Conservation (phyloP, 2,888 invertebrate species). For the Ametastegia equiseti region DNA sequence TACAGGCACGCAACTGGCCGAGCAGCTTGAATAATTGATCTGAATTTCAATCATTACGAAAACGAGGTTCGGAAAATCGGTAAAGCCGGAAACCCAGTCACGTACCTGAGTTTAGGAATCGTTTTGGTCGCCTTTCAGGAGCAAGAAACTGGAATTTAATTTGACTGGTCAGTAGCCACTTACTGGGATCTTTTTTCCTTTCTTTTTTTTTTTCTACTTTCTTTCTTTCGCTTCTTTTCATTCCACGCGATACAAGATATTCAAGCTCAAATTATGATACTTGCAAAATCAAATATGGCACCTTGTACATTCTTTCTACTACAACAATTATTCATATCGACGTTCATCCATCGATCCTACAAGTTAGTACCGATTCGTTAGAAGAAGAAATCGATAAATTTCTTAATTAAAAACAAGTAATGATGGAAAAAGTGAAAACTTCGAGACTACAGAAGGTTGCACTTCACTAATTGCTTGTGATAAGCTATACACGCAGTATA, state of each 20-base stretch:
- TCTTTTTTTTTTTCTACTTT: background rate
- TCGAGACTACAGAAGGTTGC: background rate
- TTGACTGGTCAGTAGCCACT: background rate
- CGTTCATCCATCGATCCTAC: no score
- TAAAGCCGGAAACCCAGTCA: slow-evolving; percentile 5
- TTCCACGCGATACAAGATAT: no score
- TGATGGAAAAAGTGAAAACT: background rate
- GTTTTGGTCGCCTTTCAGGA: background rate
- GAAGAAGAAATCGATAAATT: background rate
- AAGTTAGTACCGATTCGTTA: background rate
- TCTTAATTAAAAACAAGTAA: slow-evolving; percentile 7
- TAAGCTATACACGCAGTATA: slow-evolving; percentile 21
- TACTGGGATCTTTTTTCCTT: background rate
- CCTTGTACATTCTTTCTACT: no score
- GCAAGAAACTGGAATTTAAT: background rate
- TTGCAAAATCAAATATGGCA: background rate
- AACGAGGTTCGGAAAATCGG: slow-evolving; percentile 36
- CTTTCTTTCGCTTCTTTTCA: no score
- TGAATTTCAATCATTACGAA: slow-evolving; percentile 34
- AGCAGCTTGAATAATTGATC: slow-evolving; percentile 41
- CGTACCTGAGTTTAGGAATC: slow-evolving; percentile 9
- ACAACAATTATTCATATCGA: no score
- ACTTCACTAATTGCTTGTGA: slow-evolving; percentile 7
- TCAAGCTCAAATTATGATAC: background rate
- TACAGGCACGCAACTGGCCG: slow-evolving; percentile 25